phyloP scores from a whole-genome alignment of 2,888 invertebrate species.

The Zaprionus bogoriensis region DNA sequence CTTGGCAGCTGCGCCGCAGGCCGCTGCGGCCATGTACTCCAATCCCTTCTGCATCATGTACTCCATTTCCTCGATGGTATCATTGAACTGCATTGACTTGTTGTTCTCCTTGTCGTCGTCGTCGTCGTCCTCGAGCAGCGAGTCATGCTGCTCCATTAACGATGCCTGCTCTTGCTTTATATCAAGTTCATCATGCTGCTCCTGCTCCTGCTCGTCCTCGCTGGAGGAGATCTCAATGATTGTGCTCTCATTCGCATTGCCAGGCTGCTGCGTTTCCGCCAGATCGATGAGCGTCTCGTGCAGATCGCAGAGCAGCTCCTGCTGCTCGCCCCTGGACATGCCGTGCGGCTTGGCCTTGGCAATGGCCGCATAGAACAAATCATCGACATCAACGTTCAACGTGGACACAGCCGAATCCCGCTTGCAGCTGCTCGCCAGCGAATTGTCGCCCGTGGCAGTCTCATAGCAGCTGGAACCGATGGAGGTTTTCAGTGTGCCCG shows the following conservation, averaged over 20 bases:
- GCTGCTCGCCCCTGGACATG: slow-evolving; percentile 44
- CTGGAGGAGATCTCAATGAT: slow-evolving; percentile 69
- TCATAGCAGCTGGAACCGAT: slow-evolving; percentile 75
- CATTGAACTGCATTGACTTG: slow-evolving; percentile 80
- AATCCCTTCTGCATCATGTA: slow-evolving; percentile 82
- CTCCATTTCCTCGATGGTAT: slow-evolving; percentile 83
- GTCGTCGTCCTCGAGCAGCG: slow-evolving; percentile 10
- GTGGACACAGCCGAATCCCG: not conserved
- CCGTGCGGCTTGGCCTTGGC: slow-evolving; percentile 39
- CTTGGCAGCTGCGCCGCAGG: not conserved
- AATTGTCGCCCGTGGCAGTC: slow-evolving; percentile 77
- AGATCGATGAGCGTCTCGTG: slow-evolving; percentile 69
- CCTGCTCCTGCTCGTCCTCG: slow-evolving; percentile 32
- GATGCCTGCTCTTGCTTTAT: slow-evolving; percentile 29
- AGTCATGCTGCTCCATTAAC: slow-evolving; percentile 31
- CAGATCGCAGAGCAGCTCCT: slow-evolving; percentile 42
- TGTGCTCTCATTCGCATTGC: slow-evolving; percentile 44
- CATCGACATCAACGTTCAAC: slow-evolving; percentile 45
- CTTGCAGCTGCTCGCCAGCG: slow-evolving; percentile 37
- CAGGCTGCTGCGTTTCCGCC: slow-evolving; percentile 6
- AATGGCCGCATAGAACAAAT: slow-evolving; percentile 60
- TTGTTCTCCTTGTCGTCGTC: slow-evolving; percentile 64
- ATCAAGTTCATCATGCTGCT: not conserved
- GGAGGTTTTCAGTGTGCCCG: slow-evolving; percentile 49
- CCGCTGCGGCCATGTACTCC: slow-evolving; percentile 71